Conservation (phyloP, 2,888 invertebrate genomes). For the Cosmia trapezina region DNA sequence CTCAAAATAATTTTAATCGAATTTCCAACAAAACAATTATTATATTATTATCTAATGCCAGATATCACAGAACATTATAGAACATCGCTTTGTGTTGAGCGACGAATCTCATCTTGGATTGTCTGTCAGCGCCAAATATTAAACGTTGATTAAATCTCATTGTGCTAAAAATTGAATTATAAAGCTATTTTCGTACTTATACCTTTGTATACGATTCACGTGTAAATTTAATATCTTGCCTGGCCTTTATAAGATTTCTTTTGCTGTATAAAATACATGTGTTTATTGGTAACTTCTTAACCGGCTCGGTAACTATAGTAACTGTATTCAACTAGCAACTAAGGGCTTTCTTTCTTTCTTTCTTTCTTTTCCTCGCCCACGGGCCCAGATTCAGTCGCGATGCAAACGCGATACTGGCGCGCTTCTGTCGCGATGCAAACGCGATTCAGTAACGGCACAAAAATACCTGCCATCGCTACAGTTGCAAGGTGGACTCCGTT, state of each 20-base stretch:
- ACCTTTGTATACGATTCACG: conserved; percentile 2
- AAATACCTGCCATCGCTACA: too few species aligned
- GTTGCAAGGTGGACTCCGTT: too few species aligned
- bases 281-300: too few species aligned
- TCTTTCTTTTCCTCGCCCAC: too few species aligned
- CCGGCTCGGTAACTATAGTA: too few species aligned
- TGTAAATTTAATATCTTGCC: neutral
- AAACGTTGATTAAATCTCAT: conserved; percentile 61
- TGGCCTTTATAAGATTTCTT: neutral
- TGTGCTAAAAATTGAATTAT: conserved; percentile 59
- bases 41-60: conserved; percentile 18
- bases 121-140: conserved; percentile 65
- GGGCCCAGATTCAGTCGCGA: too few species aligned
- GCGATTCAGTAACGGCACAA: too few species aligned
- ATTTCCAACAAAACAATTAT: conserved; percentile 24
- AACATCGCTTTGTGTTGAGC: conserved; percentile 34
- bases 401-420: too few species aligned
- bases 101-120: conserved; percentile 34
- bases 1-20: too few species aligned
- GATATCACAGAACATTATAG: conserved; percentile 30
- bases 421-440: too few species aligned
- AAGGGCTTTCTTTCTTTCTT: too few species aligned
- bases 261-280: neutral
- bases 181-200: conserved; percentile 23
- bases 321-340: too few species aligned